Base-by-base conservation (phyloP, 2,113 vertebrate genomes). In the Oncorhynchus clarkii region DNA sequence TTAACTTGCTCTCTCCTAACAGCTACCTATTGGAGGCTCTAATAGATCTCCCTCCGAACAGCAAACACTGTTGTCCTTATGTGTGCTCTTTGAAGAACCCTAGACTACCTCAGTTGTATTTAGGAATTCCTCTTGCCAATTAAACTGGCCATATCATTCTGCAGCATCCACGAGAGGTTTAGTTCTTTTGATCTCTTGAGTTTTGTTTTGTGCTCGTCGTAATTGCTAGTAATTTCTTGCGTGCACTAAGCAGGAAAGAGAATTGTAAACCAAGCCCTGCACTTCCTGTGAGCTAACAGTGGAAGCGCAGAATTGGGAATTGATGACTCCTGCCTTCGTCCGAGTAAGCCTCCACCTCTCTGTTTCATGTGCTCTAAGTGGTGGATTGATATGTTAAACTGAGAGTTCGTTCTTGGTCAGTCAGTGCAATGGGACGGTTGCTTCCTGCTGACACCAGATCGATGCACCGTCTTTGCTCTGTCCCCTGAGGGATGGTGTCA, bases 71-170 rank as follows among this genome's bases (percentile, higher is more conserved):
- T 45, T 45, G 39, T 45, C 39, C 9, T 45, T 45, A 11, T 45
- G 39, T 45, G 39, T 54, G 72, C 68, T 67, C 78, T 29, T 29
- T 29, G 65, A 64, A 26, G 24, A n/a, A 12, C 22, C 20, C n/a
- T 45, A 80, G 80, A 80, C 76, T 73, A 65, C 77, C 34, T 82
- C 77, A 80, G 74, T 81, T 79, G 86, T 60, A 81, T 74, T 72
- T 81, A 80, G 82, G 89, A 84, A 81, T 81, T 87, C 85, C 79
- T 76, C 62, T 24, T 0, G 68, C 75, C 78, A 89, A 90, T 90
- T 84, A 91, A 71, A 82, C 78, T 12, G 71, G 22, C 80, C 77
- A 62, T 78, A 67, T 31, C 59, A 69, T 84, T 77, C 82, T 80
- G 84, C 86, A 75, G 45, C 73, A 67, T 87, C 68, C 71, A 14